Conservation (phyloP, 2,113 vertebrate genomes). For the Passer domesticus region DNA sequence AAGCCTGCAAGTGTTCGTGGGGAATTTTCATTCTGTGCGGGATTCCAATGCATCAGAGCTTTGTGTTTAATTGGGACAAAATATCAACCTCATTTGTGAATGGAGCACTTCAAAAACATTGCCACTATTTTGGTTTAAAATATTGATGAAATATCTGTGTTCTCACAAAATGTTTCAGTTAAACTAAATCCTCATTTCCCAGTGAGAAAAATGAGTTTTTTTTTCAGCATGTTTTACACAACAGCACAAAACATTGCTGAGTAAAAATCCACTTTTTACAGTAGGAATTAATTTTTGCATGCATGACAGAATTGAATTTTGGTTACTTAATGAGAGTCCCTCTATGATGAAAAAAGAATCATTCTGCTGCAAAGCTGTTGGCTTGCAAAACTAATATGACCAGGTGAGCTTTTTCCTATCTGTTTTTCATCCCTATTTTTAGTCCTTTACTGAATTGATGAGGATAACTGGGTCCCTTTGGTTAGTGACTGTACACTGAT, state of each 20-base stretch:
- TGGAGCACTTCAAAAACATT: slow-evolving; percentile 25
- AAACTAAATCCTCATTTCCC: slow-evolving; percentile 34
- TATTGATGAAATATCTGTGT: slow-evolving; percentile 47
- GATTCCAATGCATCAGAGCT: neutral
- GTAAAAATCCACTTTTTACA: slow-evolving; percentile 21
- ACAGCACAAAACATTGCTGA: neutral
- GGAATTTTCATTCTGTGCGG: neutral
- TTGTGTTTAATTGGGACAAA: slow-evolving; percentile 46
- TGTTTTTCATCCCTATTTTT: neutral
- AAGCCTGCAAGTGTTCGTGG: neutral
- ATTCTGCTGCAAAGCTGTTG: neutral
- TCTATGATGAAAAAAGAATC: neutral
- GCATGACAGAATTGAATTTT: neutral
- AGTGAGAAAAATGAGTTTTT: neutral
- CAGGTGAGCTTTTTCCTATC: neutral
- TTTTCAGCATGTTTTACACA: slow-evolving; percentile 1
- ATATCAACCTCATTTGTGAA: neutral
- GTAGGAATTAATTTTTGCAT: slow-evolving; percentile 18
- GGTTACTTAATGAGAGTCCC: neutral
- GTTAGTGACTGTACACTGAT: neutral
- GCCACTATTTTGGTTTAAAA: slow-evolving; percentile 29
- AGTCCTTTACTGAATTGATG: neutral
- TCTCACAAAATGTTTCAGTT: slow-evolving; percentile 44
- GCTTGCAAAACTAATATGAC: neutral
- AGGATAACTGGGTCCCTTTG: neutral